Conservation (phyloP, 2,113 vertebrate species). For the Tringa solitaria region DNA sequence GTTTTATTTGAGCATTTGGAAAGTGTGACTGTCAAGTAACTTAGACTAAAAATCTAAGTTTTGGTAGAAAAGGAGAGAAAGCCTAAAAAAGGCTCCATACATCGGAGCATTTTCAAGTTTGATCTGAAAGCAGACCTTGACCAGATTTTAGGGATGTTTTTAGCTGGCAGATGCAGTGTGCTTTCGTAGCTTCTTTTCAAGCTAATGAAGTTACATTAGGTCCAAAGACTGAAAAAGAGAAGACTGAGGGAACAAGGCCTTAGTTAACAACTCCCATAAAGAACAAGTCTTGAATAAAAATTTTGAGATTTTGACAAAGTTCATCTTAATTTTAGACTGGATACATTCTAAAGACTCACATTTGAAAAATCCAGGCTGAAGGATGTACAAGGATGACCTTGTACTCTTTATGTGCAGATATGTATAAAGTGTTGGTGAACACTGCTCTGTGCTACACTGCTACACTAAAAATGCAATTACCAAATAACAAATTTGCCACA, state of each 20-base stretch:
- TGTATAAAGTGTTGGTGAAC: background rate
- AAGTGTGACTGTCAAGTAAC: constrained; percentile 30
- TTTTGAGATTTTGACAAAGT: background rate
- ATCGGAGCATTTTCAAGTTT: background rate
- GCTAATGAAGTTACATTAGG: background rate
- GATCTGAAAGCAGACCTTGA: background rate
- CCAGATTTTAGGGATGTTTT: background rate
- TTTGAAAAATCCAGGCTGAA: background rate
- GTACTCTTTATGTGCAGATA: background rate
- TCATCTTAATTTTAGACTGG: background rate
- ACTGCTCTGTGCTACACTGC: background rate
- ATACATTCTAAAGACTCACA: background rate
- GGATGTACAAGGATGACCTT: background rate
- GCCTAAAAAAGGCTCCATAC: background rate
- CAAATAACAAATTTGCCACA: background rate
- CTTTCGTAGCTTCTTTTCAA: background rate
- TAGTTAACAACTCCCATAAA: background rate
- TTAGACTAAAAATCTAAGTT: constrained; percentile 1
- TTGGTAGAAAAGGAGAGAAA: background rate
- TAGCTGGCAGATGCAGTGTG: background rate
- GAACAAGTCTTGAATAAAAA: background rate
- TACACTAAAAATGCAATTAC: background rate
- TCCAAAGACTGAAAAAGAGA: background rate
- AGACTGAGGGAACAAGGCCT: background rate
- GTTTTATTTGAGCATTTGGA: constrained; percentile 49